phyloP scores from a whole-genome alignment of 2,797 vertebrate species.

The Hydrophis major region DNA sequence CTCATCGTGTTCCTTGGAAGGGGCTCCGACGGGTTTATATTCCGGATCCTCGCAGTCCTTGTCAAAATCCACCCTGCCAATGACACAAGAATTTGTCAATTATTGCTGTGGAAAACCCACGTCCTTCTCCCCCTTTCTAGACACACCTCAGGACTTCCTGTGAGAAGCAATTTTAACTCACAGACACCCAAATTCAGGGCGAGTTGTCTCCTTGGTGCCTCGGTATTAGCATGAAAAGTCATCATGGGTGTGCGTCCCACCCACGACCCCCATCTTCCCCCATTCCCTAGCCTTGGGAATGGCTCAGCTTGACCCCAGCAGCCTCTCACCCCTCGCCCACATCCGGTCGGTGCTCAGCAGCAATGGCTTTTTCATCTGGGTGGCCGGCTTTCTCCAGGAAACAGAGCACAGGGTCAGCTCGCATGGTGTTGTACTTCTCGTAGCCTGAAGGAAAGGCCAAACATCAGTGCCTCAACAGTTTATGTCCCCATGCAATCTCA shows the following conservation, averaged over 20 bases:
- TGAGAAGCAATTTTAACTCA: conserved; percentile 68
- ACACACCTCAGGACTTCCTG: conserved; percentile 60
- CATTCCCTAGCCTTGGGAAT: neutral
- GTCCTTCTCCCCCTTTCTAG: neutral
- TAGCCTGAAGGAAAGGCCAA: conserved; percentile 74
- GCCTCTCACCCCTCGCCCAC: conserved; percentile 84
- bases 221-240: conserved; percentile 73
- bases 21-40: conserved; percentile 83
- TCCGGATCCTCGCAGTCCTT: conserved; percentile 92
- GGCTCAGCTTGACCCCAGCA: rapidly evolving
- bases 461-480: neutral
- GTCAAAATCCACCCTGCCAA: conserved; percentile 81
- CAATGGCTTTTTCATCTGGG: conserved; percentile 90
- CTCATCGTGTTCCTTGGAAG: conserved; percentile 83
- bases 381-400: conserved; percentile 89
- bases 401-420: conserved; percentile 87
- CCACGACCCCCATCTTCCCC: neutral
- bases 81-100: neutral
- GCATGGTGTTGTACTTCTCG: conserved; percentile 94
- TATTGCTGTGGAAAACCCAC: neutral
- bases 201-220: conserved; percentile 49
- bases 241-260: conserved; percentile 54
- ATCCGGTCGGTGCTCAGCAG: conserved; percentile 89
- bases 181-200: conserved; percentile 55
- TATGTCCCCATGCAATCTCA: neutral